phyloP scores from a whole-genome alignment of 2,113 vertebrate genomes.

The Sphyrna mokarran region DNA sequence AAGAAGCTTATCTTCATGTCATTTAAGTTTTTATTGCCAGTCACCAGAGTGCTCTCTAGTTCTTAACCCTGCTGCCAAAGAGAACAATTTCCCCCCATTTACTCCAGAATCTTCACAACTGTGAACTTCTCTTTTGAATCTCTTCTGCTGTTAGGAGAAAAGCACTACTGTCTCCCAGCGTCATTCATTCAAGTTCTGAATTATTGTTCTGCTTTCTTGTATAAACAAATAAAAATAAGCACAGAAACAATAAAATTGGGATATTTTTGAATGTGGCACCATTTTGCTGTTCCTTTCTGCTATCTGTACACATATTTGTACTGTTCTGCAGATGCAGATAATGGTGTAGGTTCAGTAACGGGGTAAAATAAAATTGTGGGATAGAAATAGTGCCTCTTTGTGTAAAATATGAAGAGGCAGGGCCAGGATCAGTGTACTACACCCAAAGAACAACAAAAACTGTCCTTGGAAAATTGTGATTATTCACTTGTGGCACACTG shows the following conservation, averaged over 20 bases:
- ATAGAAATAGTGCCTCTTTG: background rate
- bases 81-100: background rate
- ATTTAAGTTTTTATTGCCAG: background rate
- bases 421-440: background rate
- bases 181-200: background rate
- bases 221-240: background rate
- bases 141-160: background rate
- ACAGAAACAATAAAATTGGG: background rate
- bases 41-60: background rate
- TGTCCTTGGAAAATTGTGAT: background rate
- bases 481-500: background rate
- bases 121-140: background rate
- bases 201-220: background rate
- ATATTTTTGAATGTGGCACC: background rate
- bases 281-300: background rate
- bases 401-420: background rate
- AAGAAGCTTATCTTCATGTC: background rate
- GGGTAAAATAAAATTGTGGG: background rate
- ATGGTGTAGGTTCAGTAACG: background rate
- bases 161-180: background rate
- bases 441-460: background rate
- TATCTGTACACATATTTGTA: background rate
- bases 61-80: background rate
- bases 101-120: background rate
- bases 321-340: background rate